Percentiles rank a stretch among this genome's conserved stretches.
Evolutionary conservation across 2,113 vertebrate species (phyloP).

Genomic region (Neomonachus schauinslandi): DNA sequence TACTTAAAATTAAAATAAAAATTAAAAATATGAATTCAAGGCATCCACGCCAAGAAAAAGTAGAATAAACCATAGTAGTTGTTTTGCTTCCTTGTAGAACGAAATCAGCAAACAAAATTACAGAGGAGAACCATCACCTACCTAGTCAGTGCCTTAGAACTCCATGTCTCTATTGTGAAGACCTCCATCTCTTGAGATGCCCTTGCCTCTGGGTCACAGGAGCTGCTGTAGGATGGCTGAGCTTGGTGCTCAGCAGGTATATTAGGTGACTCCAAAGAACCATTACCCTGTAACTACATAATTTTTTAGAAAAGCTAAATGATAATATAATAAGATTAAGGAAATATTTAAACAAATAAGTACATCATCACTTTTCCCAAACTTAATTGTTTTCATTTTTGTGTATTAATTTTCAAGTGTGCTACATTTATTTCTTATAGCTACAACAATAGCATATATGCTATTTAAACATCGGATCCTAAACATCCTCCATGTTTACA

Average conservation of each 20-base stretch:
- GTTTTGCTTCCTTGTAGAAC: neutral
- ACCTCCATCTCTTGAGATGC: neutral
- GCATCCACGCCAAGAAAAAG: neutral
- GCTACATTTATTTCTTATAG: neutral
- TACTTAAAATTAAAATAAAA: neutral
- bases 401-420: conserved; percentile 5
- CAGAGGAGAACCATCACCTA: neutral
- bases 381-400: neutral
- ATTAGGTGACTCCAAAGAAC: neutral
- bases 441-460: neutral
- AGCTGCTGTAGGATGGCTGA: neutral
- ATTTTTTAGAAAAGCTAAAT: neutral
- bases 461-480: conserved; percentile 11
- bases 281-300: neutral
- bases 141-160: neutral
- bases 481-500: neutral
- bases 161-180: neutral
- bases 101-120: neutral
- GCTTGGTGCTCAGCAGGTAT: neutral
- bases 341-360: conserved; percentile 24
- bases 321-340: neutral
- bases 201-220: neutral
- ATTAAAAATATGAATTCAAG: neutral
- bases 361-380: neutral
- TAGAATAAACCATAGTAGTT: neutral